Evolutionary conservation across 2,113 vertebrate species (phyloP), one percentile per base, ranked within the genome.

Genomic region (Lepidothrix coronata): DNA sequence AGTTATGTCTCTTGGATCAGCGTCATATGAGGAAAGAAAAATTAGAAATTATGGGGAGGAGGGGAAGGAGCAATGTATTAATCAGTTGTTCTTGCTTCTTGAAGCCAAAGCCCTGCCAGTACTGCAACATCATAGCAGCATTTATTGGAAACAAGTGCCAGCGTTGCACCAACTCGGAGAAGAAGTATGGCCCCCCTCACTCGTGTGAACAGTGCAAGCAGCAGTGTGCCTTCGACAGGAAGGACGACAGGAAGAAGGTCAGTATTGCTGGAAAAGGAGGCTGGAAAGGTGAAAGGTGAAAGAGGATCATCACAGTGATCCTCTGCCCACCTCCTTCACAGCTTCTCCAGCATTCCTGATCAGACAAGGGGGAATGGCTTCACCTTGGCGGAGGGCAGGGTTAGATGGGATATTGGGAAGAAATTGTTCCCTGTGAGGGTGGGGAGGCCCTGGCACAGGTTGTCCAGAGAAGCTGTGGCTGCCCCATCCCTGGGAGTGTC

Each of bases 121-220:
- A 98, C 91, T 98, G 98, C 96, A 98, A 98, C 94, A 98, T 98
- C 59, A 98, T 98, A 63, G 98, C 98, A 35, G 98, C 98, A 0
- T 98, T 98, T 89, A 98, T 98, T 89, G 98, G 98, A 46, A 98
- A 98, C 96, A 98, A 98, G 92, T 98, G 98, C 94, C 98, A 98
- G 72, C 98, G 98, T 14, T 98, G 98, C 84, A 98, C 98, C 10
- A 98, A 98, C 88, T 98, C 98, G 2, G 98, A 98, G 75, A 98
- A 98, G 97, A 98, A 98, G 82, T 98, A 98, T 2, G 98, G 98
- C 5, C 97, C 97, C 8, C 98, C 98, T 0, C 98, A 98, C 91
- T 97, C 98, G 8, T 98, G 98, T 14, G 98, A 98, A 66, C 98
- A 98, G 96, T 98, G 98, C 96, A 98, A 98, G 91, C 98, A 98